Evolutionary conservation across 1,140 invertebrate genomes (phyloP), one percentile per base, ranked within the genome.

Genomic region (Sitobion miscanthi): DNA sequence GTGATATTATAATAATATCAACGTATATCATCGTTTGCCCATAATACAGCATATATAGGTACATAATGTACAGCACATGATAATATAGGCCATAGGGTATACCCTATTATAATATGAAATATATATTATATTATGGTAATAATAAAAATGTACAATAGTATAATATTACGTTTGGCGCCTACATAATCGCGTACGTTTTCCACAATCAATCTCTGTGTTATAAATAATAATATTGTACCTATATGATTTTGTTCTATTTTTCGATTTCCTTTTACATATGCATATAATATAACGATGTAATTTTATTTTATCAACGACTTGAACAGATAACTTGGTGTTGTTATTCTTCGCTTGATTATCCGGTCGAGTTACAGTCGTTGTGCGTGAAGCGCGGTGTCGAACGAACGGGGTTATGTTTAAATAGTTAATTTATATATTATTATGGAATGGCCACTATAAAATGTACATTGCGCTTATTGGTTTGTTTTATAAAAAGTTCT

Each of bases 1-100:
- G 38, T 47, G 42, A 25, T 69, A 45, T 69, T 57, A 57, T 90
- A 90, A 77, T 88, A 52, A 54, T 89, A 89, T 89, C n/a, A 88
- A 52, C 47, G 86, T 49, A 88, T 17, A 47, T 87, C 49, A 17
- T 30, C 86, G 30, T 88, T 88, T 35, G 21, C 23, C 1, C 14
- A 47, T 86, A 47, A 45, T 85, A 45, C 4, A 45, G 8, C 8
- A 45, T 45, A 85, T 77, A 77, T 17, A 77, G 62, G n/a, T n/a
- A 17, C 62, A 1, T 77, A 77, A 77, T n/a, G n/a, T 77, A 17
- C n/a, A n/a, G 30, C 17, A 17, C 5, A 35, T 23, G 20, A 54
- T 17, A 30, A 62, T 62, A 42, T 42, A 42, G 42, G 42, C 42
- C 42, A 77, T 77, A 17, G 14, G n/a, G 14, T n/a, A 77, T n/a